Evolutionary conservation across 2,113 vertebrate genomes (phyloP).

Genomic region (Percina caprodes): DNA sequence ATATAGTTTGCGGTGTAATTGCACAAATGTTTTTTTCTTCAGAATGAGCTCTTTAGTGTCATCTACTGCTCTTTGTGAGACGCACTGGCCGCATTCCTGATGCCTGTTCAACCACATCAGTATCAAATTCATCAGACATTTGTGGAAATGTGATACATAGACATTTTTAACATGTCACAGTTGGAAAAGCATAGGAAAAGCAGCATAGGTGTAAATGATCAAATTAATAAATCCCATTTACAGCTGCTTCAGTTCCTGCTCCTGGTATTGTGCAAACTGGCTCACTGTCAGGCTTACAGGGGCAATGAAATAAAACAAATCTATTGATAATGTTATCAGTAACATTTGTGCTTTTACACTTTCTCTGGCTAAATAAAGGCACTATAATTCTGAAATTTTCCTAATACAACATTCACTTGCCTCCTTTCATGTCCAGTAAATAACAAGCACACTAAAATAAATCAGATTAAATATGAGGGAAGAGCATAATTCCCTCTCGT

Average conservation of each 20-base stretch:
- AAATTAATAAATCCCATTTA: not conserved
- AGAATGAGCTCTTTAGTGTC: slow-evolving; percentile 34
- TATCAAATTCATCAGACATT: slow-evolving; percentile 18
- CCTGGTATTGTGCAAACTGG: not conserved
- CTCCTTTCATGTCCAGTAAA: not conserved
- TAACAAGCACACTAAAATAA: not conserved
- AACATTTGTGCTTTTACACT: not conserved
- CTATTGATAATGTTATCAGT: not conserved
- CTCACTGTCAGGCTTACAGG: not conserved
- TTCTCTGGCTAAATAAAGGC: not conserved
- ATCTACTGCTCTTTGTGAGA: slow-evolving; percentile 42
- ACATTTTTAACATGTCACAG: slow-evolving; percentile 4
- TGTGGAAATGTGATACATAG: slow-evolving; percentile 8
- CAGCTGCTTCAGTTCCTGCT: not conserved
- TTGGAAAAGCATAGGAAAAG: not conserved
- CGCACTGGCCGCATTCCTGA: not conserved
- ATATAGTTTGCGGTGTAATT: not conserved
- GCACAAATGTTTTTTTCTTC: not conserved
- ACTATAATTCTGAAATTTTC: not conserved
- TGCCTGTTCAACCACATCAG: slow-evolving; percentile 17
- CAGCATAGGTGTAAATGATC: not conserved
- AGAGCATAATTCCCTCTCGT: not conserved
- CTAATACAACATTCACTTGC: not conserved
- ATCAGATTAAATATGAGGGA: not conserved
- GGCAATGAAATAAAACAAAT: not conserved